Base-by-base conservation (phyloP, 2,888 invertebrate genomes). In the Tipula helvola region DNA sequence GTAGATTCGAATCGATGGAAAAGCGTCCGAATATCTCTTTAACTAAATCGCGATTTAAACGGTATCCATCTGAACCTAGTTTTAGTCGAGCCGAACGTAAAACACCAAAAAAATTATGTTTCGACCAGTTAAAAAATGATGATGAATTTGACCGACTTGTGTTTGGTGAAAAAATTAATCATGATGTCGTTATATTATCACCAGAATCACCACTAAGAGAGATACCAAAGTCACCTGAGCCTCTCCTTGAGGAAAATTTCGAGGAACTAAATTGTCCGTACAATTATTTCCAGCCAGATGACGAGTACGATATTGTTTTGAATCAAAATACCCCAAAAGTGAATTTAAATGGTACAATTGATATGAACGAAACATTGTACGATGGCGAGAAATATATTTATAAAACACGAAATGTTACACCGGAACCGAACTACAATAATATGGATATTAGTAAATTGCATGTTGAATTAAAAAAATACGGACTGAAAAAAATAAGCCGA, bases 401-500 rank as follows among this genome's bases (percentile, higher is more conserved):
- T 0, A 94, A 94, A 90, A 93, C 93, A 0, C 90, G 91, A 87
- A 91, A 93, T 89, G 91, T 94, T 0, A 93, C 94, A 3, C 94
- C 94, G 3, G 93, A 94, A 90, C 91, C 92, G 0, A 92, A 95
- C 89, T 95, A 93, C 89, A 91, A 91, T 28, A 89, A 90, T 5
- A 93, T 95, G 93, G 90, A 92, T 44, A 93, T 94, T 36, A 93
- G 94, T 0, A 92, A 93, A 88, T 91, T 94, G 44, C 91, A 93
- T 87, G 91, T 91, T 87, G 93, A 94, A 89, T 90, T 95, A 5
- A 92, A 94, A 88, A 94, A 93, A 89, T 94, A 93, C 91, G 95
- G 95, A 2, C 90, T 95, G 5, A 95, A 95, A 89, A 94, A 94
- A 2, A 91, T 95, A 28, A 95, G 94, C 90, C 92, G 94, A 87